A percentile compares a stretch with the other conserved stretches of the same genome.
Evolutionary conservation across 2,113 vertebrate genomes (phyloP).

Genomic region (Odontophorus gujanensis): DNA sequence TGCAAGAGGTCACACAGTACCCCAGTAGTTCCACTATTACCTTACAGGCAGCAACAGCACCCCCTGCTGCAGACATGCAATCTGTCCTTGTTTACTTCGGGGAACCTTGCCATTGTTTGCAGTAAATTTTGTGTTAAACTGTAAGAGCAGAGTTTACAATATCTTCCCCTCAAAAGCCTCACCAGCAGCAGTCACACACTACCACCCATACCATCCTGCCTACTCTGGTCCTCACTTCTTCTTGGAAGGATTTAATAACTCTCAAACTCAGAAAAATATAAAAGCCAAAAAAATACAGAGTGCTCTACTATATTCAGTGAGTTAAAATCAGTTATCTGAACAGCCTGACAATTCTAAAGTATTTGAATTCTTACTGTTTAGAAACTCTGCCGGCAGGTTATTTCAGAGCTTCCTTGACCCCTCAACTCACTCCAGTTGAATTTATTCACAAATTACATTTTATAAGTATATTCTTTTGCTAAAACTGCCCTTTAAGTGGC

Average conservation of each 20-base stretch:
- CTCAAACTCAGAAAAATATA: neutral
- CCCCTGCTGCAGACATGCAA: neutral
- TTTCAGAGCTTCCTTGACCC: neutral
- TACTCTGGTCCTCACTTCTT: neutral
- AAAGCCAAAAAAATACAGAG: neutral
- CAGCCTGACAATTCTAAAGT: neutral
- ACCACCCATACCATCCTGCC: neutral
- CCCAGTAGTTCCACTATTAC: neutral
- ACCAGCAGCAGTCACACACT: neutral
- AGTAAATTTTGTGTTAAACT: neutral
- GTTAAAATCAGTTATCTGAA: neutral
- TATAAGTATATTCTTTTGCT: neutral
- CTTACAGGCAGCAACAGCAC: neutral
- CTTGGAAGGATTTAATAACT: neutral
- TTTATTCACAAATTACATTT: constrained; percentile 23
- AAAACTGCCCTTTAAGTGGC: constrained; percentile 10
- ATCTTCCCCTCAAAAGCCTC: neutral
- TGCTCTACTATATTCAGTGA: neutral
- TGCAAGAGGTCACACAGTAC: neutral
- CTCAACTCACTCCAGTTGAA: neutral
- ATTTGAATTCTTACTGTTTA: neutral
- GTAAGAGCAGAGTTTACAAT: neutral
- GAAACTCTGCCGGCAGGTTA: neutral
- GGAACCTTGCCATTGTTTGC: neutral
- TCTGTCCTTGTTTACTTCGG: neutral